Evolutionary conservation across 2,888 invertebrate genomes (phyloP).

Genomic region (Andricus curvator): DNA sequence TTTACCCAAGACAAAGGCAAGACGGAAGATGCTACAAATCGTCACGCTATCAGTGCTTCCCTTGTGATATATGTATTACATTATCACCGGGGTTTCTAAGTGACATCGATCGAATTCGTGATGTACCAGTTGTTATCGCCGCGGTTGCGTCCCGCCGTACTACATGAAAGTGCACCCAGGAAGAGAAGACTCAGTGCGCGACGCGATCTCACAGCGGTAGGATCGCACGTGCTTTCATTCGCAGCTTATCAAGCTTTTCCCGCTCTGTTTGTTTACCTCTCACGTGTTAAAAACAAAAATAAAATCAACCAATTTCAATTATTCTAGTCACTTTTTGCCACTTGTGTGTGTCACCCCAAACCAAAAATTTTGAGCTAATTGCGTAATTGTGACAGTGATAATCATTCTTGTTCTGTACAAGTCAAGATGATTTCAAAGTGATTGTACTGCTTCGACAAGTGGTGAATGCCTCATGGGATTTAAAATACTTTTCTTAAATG

Average conservation of each 20-base stretch:
- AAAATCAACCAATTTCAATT: not conserved
- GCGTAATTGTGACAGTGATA: not conserved
- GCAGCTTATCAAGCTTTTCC: not conserved
- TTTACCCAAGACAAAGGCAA: no score
- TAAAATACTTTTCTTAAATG: not conserved
- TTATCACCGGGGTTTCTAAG: no score
- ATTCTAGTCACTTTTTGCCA: not conserved
- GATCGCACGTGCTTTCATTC: constrained; percentile 35
- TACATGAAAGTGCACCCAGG: not conserved
- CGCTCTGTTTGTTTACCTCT: constrained; percentile 13
- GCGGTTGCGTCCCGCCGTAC: constrained; percentile 27
- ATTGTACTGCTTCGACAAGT: not conserved
- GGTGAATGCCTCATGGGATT: not conserved
- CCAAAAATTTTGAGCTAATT: not conserved
- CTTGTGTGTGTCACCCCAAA: not conserved
- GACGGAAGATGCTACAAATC: no score
- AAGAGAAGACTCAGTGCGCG: constrained; percentile 14
- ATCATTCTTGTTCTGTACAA: not conserved
- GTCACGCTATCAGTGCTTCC: no score
- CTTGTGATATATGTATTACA: no score
- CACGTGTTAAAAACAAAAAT: constrained; percentile 1
- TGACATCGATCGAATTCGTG: constrained; percentile 27
- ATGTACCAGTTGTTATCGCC: constrained; percentile 13
- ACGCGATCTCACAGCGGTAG: constrained; percentile 13
- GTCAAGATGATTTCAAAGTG: not conserved